Evolutionary conservation across 2,113 vertebrate species (phyloP).

Genomic region (Anoura caudifer): DNA sequence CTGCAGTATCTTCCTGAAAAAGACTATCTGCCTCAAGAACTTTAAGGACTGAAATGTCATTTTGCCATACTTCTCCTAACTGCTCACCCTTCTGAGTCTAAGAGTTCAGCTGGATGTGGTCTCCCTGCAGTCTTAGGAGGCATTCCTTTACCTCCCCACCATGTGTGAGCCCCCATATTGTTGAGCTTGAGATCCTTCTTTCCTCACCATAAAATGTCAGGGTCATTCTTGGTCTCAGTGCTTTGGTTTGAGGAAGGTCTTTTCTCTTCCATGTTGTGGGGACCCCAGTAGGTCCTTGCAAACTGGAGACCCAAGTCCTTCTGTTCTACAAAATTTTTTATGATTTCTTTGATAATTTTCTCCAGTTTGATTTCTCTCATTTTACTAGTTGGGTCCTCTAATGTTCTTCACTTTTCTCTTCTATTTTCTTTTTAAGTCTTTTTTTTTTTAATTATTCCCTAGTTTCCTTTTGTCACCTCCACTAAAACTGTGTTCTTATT

Average conservation of each 20-base stretch:
- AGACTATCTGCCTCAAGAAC: neutral
- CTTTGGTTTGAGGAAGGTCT: neutral
- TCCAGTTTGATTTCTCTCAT: neutral
- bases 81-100: neutral
- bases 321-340: neutral
- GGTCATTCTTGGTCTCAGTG: neutral
- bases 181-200: neutral
- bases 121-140: neutral
- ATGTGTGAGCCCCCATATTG: rapidly evolving
- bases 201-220: neutral
- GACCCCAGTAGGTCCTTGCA: neutral
- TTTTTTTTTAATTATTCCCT: no score
- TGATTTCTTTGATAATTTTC: neutral
- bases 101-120: neutral
- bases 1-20: neutral
- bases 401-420: neutral
- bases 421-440: neutral
- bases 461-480: neutral
- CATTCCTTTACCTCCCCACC: neutral
- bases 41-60: neutral
- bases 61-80: neutral
- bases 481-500: neutral
- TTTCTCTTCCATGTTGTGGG: neutral
- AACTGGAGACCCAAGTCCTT: neutral
- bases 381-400: neutral